These are phyloP conservation scores for Sinosuthora webbiana DNA, from an alignment of 2,113 vertebrate species.

Conservation along the genomic window DNA sequence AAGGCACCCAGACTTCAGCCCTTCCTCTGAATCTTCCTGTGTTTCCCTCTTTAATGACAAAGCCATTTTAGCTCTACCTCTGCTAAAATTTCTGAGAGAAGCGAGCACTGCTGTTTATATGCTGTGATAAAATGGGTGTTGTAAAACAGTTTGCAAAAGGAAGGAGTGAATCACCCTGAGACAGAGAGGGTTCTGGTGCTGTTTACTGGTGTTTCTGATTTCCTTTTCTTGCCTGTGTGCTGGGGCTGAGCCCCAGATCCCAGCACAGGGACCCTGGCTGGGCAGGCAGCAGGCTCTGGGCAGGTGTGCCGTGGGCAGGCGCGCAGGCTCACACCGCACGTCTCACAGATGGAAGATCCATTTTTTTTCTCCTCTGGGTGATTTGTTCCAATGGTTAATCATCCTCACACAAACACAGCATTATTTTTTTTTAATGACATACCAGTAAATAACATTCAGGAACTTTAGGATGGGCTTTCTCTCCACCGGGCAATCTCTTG, in stretches of 20 bases:
- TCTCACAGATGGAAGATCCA: conserved; percentile 26
- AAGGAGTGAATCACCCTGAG: neutral
- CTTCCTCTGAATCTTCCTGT: neutral
- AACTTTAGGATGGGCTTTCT: neutral
- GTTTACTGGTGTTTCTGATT: neutral
- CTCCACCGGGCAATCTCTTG: neutral
- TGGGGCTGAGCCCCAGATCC: neutral
- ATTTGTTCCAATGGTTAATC: conserved; percentile 57
- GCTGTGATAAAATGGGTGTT: neutral
- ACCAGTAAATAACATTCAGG: neutral
- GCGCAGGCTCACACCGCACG: neutral
- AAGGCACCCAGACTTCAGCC: conserved; percentile 13
- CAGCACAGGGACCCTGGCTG: accelerated
- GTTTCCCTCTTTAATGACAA: conserved; percentile 25
- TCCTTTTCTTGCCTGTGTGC: neutral
- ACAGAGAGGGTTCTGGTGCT: neutral
- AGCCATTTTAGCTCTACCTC: conserved; percentile 31
- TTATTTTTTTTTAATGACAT: neutral
- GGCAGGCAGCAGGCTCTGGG: neutral
- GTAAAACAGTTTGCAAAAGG: conserved; percentile 3
- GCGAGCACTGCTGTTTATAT: neutral
- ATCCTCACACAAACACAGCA: neutral
- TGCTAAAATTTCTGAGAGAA: neutral
- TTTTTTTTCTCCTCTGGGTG: neutral
- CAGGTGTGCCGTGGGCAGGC: conserved; percentile 28